phyloP scores from a whole-genome alignment of 2,888 invertebrate genomes.

The Cerastis leucographa region DNA sequence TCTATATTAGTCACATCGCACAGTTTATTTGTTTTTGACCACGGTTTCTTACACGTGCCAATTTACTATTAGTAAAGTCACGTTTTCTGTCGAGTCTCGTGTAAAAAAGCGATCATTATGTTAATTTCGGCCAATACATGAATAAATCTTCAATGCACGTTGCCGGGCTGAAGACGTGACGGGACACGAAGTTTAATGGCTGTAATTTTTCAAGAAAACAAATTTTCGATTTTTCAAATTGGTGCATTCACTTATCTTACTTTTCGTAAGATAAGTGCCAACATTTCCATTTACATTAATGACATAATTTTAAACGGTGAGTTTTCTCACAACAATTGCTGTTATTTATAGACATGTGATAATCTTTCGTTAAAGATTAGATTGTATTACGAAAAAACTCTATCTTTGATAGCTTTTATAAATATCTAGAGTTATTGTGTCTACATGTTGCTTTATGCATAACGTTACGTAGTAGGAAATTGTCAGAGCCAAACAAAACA shows the following conservation, averaged over 20 bases:
- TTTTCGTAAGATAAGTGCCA: neutral
- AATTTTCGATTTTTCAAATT: neutral
- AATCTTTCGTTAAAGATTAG: slow-evolving; percentile 25
- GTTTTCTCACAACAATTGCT: slow-evolving; percentile 19
- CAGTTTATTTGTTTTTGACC: slow-evolving; percentile 30
- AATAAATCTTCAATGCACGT: slow-evolving; percentile 20
- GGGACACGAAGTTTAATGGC: neutral
- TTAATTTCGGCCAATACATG: slow-evolving; percentile 32
- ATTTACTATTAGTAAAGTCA: slow-evolving; percentile 22
- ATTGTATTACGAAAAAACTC: slow-evolving; percentile 31
- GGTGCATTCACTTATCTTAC: neutral
- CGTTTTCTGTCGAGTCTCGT: slow-evolving; percentile 28
- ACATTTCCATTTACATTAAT: slow-evolving; percentile 4
- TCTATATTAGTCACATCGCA: slow-evolving; percentile 27
- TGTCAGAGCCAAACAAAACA: slow-evolving; percentile 56
- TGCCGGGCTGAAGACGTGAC: neutral
- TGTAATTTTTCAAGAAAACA: neutral
- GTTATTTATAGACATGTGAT: slow-evolving; percentile 39
- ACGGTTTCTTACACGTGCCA: slow-evolving; percentile 37
- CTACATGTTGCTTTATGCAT: slow-evolving; percentile 12
- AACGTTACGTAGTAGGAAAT: slow-evolving; percentile 41
- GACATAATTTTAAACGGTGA: slow-evolving; percentile 16
- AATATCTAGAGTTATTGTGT: slow-evolving; percentile 28
- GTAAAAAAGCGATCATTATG: slow-evolving; percentile 25
- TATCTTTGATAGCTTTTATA: slow-evolving; percentile 28